These are phyloP conservation scores for Hymenopus coronatus DNA, from an alignment of 2,888 invertebrate genomes.

Conservation along the genomic window DNA sequence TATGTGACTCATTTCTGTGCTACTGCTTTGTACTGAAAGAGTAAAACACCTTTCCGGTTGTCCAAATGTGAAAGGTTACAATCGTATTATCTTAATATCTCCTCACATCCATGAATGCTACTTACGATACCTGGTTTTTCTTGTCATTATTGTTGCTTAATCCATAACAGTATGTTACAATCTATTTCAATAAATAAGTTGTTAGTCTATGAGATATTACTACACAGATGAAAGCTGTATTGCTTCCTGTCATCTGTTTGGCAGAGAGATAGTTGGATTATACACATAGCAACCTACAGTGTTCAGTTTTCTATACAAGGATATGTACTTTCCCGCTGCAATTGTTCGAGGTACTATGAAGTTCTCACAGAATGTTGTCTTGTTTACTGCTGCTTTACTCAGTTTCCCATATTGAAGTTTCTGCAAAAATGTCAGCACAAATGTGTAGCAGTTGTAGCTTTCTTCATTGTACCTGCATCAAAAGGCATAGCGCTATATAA, in stretches of 20 bases:
- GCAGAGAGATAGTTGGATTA: not conserved
- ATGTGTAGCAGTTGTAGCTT: slow-evolving; percentile 80
- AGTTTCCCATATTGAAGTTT: slow-evolving; percentile 68
- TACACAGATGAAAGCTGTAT: not conserved
- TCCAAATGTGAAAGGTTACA: too few relatives aligned
- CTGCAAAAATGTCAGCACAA: slow-evolving; percentile 76
- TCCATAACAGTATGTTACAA: too few relatives aligned
- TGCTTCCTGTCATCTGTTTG: not conserved
- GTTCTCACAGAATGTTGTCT: slow-evolving; percentile 73
- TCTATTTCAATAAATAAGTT: not conserved
- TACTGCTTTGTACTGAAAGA: too few relatives aligned
- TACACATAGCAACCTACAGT: slow-evolving; percentile 51
- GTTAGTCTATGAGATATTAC: not conserved
- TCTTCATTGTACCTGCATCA: slow-evolving; percentile 66
- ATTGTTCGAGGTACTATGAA: slow-evolving; percentile 79
- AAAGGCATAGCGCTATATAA: slow-evolving; percentile 7
- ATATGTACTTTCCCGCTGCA: slow-evolving; percentile 81
- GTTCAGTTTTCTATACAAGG: slow-evolving; percentile 71
- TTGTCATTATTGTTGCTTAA: too few relatives aligned
- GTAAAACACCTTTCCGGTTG: too few relatives aligned
- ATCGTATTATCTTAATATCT: too few relatives aligned
- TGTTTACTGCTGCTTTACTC: slow-evolving; percentile 62
- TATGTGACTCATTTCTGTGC: too few relatives aligned
- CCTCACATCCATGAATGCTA: too few relatives aligned
- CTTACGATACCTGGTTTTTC: too few relatives aligned